These are phyloP conservation scores for Ptychobarbus kaznakovi DNA, from an alignment of 2,797 vertebrate species.

Conservation along the genomic window DNA sequence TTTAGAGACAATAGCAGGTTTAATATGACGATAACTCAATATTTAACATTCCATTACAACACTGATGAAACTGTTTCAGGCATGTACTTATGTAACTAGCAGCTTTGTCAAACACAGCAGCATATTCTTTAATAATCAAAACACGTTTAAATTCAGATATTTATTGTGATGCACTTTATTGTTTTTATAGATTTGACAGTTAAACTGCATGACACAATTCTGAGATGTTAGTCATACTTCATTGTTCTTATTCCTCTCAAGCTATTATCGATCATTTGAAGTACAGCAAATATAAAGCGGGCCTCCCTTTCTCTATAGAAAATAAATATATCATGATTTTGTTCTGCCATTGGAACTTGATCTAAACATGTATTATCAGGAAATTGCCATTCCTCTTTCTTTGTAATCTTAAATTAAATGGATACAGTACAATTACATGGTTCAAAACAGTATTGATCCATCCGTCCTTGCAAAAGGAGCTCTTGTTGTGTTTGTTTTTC, in stretches of 20 bases:
- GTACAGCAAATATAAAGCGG: not conserved
- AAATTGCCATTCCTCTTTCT: slow-evolving; percentile 15
- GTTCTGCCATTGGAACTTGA: slow-evolving; percentile 12
- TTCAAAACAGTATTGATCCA: slow-evolving; percentile 30
- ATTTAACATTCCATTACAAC: slow-evolving; percentile 16
- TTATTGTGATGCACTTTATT: not conserved
- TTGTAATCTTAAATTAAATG: slow-evolving; percentile 12
- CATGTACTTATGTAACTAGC: not conserved
- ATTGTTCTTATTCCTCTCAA: slow-evolving; percentile 17
- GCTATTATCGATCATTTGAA: slow-evolving; percentile 22
- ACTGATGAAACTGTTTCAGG: not conserved
- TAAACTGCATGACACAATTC: slow-evolving; percentile 26
- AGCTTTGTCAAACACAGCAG: not conserved
- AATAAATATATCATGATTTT: slow-evolving; percentile 6
- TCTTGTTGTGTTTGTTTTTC: not conserved
- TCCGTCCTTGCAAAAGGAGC: not conserved
- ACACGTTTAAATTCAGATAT: not conserved
- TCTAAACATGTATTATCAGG: slow-evolving; percentile 20
- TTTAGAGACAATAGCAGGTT: slow-evolving; percentile 45
- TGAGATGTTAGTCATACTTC: slow-evolving; percentile 11
- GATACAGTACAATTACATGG: slow-evolving; percentile 18
- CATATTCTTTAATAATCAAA: not conserved
- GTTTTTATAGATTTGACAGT: not conserved
- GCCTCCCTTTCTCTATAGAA: slow-evolving; percentile 1
- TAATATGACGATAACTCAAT: slow-evolving; percentile 35